These are phyloP conservation scores for Meriones psammophilus DNA, from an alignment of 2,797 vertebrate species.

Conservation along the genomic window DNA sequence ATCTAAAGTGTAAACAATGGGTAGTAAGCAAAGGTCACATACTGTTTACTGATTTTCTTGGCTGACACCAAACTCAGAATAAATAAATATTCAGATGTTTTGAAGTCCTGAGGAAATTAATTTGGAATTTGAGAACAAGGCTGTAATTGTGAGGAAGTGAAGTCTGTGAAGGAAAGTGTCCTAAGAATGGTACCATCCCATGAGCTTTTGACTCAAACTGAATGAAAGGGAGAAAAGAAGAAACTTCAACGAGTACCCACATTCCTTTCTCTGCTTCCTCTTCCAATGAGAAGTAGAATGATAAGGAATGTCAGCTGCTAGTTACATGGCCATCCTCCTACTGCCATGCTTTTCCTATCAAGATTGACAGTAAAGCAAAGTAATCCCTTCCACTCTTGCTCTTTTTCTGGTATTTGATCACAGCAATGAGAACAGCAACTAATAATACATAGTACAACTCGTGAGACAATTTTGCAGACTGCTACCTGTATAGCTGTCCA, in stretches of 20 bases:
- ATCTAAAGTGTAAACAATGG: rapidly evolving
- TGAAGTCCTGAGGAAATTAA: not conserved
- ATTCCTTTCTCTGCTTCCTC: not conserved
- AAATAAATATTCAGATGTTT: not conserved
- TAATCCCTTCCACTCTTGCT: not conserved
- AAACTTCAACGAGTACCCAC: not conserved
- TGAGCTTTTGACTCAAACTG: not conserved
- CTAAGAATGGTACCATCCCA: not conserved
- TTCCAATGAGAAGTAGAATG: not conserved
- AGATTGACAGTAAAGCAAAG: not conserved
- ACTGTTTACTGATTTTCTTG: not conserved
- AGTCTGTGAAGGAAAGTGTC: not conserved
- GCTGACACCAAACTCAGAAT: not conserved
- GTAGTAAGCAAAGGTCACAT: not conserved
- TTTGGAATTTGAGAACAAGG: not conserved
- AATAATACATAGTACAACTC: not conserved
- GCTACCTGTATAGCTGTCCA: not conserved
- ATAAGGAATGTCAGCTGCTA: not conserved
- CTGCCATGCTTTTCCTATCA: not conserved
- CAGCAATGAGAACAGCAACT: not conserved
- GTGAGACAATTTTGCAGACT: constrained; percentile 14
- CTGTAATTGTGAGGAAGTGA: not conserved
- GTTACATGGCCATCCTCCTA: no score
- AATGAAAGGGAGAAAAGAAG: not conserved
- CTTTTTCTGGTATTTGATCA: not conserved